A percentile compares a stretch with the other conserved stretches of the same genome.
phyloP scores from a whole-genome alignment of 2,113 vertebrate species.

The Lontra canadensis region DNA sequence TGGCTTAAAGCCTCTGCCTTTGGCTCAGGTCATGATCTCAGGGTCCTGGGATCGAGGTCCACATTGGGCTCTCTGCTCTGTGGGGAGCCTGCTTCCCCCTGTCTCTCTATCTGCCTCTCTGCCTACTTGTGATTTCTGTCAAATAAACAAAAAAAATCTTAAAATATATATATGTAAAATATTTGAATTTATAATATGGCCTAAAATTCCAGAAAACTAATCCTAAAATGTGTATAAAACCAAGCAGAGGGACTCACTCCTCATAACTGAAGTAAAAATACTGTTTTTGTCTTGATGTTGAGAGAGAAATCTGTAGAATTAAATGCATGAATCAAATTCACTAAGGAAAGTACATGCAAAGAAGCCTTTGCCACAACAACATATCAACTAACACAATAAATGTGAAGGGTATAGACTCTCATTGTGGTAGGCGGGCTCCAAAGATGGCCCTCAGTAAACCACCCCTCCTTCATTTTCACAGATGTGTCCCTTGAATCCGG shows the following conservation, averaged over 20 bases:
- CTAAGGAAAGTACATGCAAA: background rate
- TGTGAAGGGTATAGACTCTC: background rate
- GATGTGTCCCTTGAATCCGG: background rate
- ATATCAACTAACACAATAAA: background rate
- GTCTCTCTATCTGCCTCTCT: too few relatives aligned
- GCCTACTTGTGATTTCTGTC: too few relatives aligned
- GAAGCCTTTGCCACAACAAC: background rate
- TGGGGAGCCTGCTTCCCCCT: too few relatives aligned
- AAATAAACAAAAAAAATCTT: too few relatives aligned
- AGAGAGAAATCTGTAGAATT: background rate
- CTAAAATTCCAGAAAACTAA: background rate
- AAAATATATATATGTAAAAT: background rate
- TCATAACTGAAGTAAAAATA: background rate
- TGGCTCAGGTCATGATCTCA: too few relatives aligned
- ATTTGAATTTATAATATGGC: background rate
- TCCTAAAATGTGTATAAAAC: background rate
- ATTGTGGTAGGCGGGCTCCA: background rate
- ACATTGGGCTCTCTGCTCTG: too few relatives aligned
- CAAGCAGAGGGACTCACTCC: background rate
- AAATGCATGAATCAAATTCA: background rate
- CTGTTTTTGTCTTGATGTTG: background rate
- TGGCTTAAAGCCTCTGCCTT: too few relatives aligned
- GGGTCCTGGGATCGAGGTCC: too few relatives aligned
- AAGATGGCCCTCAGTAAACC: background rate
- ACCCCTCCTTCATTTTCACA: background rate